Evolutionary conservation across 2,113 vertebrate species (phyloP).

Genomic region (Mastomys natalensis): DNA sequence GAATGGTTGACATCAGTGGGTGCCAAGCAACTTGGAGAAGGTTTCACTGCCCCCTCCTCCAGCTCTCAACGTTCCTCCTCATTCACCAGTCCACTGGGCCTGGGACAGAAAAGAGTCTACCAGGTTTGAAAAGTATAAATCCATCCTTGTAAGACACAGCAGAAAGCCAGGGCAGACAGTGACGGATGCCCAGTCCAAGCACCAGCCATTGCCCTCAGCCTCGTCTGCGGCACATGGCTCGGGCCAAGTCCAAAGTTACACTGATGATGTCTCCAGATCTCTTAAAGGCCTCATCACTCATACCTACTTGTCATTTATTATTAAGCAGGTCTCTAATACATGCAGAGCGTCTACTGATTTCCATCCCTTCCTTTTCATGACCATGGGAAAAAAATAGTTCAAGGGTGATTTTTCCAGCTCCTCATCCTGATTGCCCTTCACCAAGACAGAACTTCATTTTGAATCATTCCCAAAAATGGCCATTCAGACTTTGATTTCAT

Average conservation of each 20-base stretch:
- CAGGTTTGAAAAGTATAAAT: neutral
- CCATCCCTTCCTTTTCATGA: constrained; percentile 55
- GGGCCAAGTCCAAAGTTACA: constrained; percentile 46
- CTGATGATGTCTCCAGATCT: constrained; percentile 67
- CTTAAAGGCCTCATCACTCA: constrained; percentile 71
- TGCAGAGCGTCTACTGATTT: constrained; percentile 53
- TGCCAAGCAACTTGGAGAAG: neutral
- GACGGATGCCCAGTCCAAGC: neutral
- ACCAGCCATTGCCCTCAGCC: neutral
- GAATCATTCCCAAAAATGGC: constrained; percentile 57
- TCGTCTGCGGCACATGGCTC: constrained; percentile 12
- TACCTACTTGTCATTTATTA: constrained; percentile 72
- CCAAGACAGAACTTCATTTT: constrained; percentile 62
- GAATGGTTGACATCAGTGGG: neutral
- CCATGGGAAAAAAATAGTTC: constrained; percentile 64
- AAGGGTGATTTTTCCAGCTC: constrained; percentile 57
- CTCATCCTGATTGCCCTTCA: constrained; percentile 65
- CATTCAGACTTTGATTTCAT: constrained; percentile 69
- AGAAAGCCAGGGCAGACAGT: neutral
- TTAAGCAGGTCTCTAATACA: constrained; percentile 69
- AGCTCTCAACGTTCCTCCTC: neutral
- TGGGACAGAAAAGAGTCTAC: neutral
- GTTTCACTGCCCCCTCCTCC: neutral
- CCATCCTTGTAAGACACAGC: neutral
- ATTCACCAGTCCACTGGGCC: neutral